Evolutionary conservation across 2,797 vertebrate species (phyloP).

Genomic region (Thalassophryne amazonica): DNA sequence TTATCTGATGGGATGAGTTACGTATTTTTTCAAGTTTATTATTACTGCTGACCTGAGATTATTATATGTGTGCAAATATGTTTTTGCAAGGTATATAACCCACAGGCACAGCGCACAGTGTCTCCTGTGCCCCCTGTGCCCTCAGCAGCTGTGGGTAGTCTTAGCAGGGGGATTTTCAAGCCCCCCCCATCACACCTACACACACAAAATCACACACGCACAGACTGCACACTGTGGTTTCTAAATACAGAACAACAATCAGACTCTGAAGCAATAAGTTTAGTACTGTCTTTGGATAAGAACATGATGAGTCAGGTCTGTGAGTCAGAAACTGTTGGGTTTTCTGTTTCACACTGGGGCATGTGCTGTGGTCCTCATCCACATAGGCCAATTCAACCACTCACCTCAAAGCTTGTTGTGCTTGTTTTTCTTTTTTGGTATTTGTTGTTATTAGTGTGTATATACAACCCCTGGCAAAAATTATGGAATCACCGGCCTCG

Average conservation of each 20-base stretch:
- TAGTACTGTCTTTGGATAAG: conserved; percentile 48
- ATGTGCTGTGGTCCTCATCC: not conserved
- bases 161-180: conserved; percentile 59
- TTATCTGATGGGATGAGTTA: too few species aligned
- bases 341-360: conserved; percentile 5
- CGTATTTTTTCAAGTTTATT: too few species aligned
- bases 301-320: conserved; percentile 36
- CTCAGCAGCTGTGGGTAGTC: conserved; percentile 59
- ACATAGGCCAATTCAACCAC: not conserved
- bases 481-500: too few species aligned
- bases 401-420: too few species aligned
- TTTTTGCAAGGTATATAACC: not conserved
- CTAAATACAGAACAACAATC: conserved; percentile 46
- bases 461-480: too few species aligned
- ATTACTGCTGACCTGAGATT: too few species aligned
- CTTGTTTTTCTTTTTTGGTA: too few species aligned
- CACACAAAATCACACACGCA: conserved; percentile 6
- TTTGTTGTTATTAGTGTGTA: too few species aligned
- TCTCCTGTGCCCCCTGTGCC: conserved; percentile 47
- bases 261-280: conserved; percentile 18
- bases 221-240: conserved; percentile 20
- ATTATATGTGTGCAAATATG: conserved; percentile 2
- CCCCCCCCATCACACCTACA: conserved; percentile 8
- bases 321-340: conserved; percentile 27
- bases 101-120: not conserved